These are phyloP conservation scores for Fundulus diaphanus DNA, from an alignment of 2,797 vertebrate genomes.

Conservation along the genomic window DNA sequence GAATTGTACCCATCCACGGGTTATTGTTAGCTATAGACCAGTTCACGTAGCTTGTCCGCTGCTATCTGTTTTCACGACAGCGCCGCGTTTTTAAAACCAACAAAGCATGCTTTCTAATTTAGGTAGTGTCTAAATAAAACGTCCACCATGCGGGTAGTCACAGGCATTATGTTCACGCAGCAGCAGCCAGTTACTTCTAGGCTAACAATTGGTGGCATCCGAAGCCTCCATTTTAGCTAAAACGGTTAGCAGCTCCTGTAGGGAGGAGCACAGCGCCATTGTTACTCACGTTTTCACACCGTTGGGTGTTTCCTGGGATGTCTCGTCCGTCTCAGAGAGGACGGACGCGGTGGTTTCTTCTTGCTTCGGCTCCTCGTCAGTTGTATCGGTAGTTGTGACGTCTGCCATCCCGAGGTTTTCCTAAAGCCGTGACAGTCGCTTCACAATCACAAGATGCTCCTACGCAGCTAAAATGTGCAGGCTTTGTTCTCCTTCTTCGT, in stretches of 20 bases:
- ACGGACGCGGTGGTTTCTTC: conserved; percentile 47
- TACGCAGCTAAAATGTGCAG: conserved; percentile 75
- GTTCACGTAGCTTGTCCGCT: neutral
- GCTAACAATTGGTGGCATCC: conserved; percentile 55
- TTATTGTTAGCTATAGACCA: conserved; percentile 4
- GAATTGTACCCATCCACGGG: neutral
- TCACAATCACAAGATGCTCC: conserved; percentile 46
- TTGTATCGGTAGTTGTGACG: conserved; percentile 31
- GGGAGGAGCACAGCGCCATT: neutral
- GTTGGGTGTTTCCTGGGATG: conserved; percentile 73
- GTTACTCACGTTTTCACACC: conserved; percentile 80
- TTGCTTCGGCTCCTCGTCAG: conserved; percentile 53
- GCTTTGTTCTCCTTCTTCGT: conserved; percentile 6
- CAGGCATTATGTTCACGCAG: neutral
- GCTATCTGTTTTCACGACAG: neutral
- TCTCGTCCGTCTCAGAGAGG: conserved; percentile 61
- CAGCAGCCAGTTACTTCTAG: neutral
- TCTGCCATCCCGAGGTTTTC: conserved; percentile 70
- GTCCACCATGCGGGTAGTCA: accelerated
- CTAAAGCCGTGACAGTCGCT: conserved; percentile 14
- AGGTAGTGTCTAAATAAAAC: neutral
- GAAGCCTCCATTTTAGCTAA: conserved; percentile 73
- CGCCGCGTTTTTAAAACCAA: neutral
- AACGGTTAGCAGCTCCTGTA: conserved; percentile 28
- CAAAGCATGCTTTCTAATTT: accelerated